These are phyloP conservation scores for Oncorhynchus kisutch DNA, from an alignment of 2,113 vertebrate species.

Conservation along the genomic window DNA sequence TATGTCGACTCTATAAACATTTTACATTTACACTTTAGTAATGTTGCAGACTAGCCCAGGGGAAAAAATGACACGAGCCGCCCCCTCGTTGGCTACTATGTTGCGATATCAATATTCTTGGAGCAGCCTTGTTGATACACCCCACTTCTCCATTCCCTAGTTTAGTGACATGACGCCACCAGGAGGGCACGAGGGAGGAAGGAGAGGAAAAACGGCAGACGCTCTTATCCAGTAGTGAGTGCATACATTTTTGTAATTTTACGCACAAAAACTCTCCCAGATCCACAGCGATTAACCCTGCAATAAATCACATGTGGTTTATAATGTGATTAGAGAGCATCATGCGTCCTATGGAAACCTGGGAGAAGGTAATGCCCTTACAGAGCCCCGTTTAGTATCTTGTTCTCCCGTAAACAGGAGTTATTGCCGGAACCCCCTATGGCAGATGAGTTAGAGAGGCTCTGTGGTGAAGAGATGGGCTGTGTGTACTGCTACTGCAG, in stretches of 20 bases:
- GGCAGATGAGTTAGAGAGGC: not conserved
- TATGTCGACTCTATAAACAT: not conserved
- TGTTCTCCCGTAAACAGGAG: not conserved
- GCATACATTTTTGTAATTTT: too few species aligned
- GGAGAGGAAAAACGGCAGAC: too few species aligned
- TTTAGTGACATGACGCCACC: too few species aligned
- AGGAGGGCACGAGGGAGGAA: too few species aligned
- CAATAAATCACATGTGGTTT: slow-evolving; percentile 15
- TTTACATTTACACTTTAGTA: not conserved
- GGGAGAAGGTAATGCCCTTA: not conserved
- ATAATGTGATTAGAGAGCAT: slow-evolving; percentile 35
- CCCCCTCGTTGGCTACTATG: too few species aligned
- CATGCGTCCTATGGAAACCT: not conserved
- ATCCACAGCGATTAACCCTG: slow-evolving; percentile 24
- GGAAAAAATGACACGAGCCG: too few species aligned
- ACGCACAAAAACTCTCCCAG: not conserved
- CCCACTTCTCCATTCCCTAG: too few species aligned
- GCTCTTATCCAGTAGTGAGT: too few species aligned
- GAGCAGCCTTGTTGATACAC: too few species aligned
- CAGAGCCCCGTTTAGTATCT: not conserved
- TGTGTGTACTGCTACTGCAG: not conserved
- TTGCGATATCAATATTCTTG: too few species aligned
- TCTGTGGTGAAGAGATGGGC: not conserved
- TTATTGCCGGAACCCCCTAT: not conserved
- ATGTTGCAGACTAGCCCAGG: too few species aligned